phyloP scores from a whole-genome alignment of 2,888 invertebrate species.

The Omphaloscelis lunosa region DNA sequence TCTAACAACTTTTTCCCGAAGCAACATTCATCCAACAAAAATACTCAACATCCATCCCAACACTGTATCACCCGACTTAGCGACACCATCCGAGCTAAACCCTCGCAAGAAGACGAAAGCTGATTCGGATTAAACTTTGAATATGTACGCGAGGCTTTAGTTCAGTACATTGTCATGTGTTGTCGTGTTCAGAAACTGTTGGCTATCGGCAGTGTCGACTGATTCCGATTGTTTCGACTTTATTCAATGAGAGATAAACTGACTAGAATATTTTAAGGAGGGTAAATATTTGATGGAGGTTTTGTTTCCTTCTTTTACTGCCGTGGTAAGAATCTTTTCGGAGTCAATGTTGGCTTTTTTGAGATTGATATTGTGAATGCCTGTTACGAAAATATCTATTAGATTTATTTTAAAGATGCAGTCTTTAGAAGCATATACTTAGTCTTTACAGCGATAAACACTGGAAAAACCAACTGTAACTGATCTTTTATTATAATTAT shows the following conservation, averaged over 20 bases:
- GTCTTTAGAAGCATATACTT: neutral
- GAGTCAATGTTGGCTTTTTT: neutral
- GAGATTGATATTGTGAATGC: neutral
- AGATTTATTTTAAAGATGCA: neutral
- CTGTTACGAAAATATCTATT: neutral
- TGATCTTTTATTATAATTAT: neutral
- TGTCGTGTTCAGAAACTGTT: constrained; percentile 67
- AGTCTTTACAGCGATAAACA: no score
- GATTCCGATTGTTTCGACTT: constrained; percentile 59
- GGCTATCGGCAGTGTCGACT: constrained; percentile 63
- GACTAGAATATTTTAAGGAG: constrained; percentile 39
- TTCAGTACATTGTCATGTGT: constrained; percentile 72
- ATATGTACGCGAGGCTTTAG: constrained; percentile 82
- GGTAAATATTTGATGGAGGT: constrained; percentile 19
- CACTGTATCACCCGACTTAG: constrained; percentile 70
- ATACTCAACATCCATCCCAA: constrained; percentile 18
- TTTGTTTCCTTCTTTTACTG: constrained; percentile 3
- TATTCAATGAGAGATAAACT: constrained; percentile 53
- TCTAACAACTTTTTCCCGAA: neutral
- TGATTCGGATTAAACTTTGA: constrained; percentile 88
- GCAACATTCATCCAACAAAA: constrained; percentile 15
- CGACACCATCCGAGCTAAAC: constrained; percentile 72
- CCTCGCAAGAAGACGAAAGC: constrained; percentile 78
- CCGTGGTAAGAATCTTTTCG: neutral
- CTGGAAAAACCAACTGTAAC: neutral